A percentile compares a stretch with the other conserved stretches of the same genome.
These are phyloP conservation scores for Drosophila mimica DNA, from an alignment of 2,888 invertebrate genomes.

Conservation along the genomic window DNA sequence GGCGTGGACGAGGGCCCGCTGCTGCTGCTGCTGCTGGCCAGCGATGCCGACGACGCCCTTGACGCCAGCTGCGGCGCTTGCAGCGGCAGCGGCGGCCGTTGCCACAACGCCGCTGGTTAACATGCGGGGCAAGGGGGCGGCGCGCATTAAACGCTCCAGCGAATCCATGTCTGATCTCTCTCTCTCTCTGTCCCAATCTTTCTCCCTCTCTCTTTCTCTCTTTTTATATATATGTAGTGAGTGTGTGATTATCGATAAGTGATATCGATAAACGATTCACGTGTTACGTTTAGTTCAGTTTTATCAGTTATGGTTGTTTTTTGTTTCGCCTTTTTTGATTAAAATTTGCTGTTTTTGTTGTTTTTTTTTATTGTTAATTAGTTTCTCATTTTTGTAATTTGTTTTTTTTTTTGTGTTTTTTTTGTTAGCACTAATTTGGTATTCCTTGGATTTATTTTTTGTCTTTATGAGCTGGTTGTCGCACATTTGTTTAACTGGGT, in stretches of 20 bases:
- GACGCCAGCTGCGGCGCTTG: slow-evolving; percentile 79
- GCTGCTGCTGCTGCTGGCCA: slow-evolving; percentile 70
- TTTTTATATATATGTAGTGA: slow-evolving; percentile 3
- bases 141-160: slow-evolving; percentile 91
- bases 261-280: slow-evolving; percentile 22
- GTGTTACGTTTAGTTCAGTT: slow-evolving; percentile 1
- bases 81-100: slow-evolving; percentile 74
- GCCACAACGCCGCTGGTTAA: slow-evolving; percentile 85
- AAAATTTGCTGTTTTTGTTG: slow-evolving; percentile 10
- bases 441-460: slow-evolving; percentile 45
- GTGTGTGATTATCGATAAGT: slow-evolving; percentile 25
- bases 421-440: slow-evolving; percentile 35
- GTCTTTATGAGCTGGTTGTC: slow-evolving; percentile 38
- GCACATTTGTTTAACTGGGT: slow-evolving; percentile 42
- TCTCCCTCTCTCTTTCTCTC: slow-evolving; percentile 10
- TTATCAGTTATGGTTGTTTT: slow-evolving; percentile 19
- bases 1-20: slow-evolving; percentile 91
- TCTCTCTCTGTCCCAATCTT: background rate
- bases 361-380: slow-evolving; percentile 16
- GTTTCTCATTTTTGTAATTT: slow-evolving; percentile 12
- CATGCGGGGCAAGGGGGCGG: slow-evolving; percentile 89
- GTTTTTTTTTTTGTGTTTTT: slow-evolving; percentile 25
- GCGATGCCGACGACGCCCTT: slow-evolving; percentile 52
- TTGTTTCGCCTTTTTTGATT: slow-evolving; percentile 14
- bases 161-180: slow-evolving; percentile 88